A percentile compares a stretch with the other conserved stretches of the same genome.
These are phyloP conservation scores for Cheilosia pagana DNA, from an alignment of 2,888 invertebrate species.

Conservation along the genomic window DNA sequence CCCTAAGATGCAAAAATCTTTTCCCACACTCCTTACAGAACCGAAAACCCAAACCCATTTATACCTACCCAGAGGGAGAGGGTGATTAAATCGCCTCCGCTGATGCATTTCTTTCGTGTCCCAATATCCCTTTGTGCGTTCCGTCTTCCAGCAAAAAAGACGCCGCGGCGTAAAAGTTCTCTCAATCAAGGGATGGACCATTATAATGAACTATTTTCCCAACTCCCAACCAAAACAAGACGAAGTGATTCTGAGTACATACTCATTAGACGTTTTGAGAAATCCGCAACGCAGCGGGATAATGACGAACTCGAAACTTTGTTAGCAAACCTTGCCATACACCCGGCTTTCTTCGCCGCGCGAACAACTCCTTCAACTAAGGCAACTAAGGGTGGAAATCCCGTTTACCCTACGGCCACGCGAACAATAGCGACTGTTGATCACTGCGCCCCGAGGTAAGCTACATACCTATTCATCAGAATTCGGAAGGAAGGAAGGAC, in stretches of 20 bases:
- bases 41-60: background rate
- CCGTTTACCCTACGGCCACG: slow-evolving; percentile 61
- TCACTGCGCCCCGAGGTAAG: slow-evolving; percentile 31
- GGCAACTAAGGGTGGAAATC: slow-evolving; percentile 51
- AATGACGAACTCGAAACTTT: slow-evolving; percentile 66
- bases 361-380: slow-evolving; percentile 62
- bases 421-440: slow-evolving; percentile 61
- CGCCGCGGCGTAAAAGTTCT: slow-evolving; percentile 71
- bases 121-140: background rate
- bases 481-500: slow-evolving; percentile 33
- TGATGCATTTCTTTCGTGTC: too few relatives aligned
- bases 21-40: slow-evolving; percentile 67
- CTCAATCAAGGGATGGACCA: slow-evolving; percentile 55
- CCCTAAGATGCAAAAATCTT: slow-evolving; percentile 63
- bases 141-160: slow-evolving; percentile 59
- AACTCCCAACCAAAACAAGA: slow-evolving; percentile 49
- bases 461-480: background rate
- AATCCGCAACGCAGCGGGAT: slow-evolving; percentile 61
- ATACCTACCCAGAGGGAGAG: background rate
- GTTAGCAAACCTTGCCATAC: slow-evolving; percentile 68
- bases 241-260: background rate
- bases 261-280: slow-evolving; percentile 23
- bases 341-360: slow-evolving; percentile 60
- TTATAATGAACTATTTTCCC: slow-evolving; percentile 60
- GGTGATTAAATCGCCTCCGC: too few relatives aligned